A percentile compares a stretch with the other conserved stretches of the same genome.
Conservation (phyloP, 2,113 vertebrate genomes). For the Cinclus mexicanus region DNA sequence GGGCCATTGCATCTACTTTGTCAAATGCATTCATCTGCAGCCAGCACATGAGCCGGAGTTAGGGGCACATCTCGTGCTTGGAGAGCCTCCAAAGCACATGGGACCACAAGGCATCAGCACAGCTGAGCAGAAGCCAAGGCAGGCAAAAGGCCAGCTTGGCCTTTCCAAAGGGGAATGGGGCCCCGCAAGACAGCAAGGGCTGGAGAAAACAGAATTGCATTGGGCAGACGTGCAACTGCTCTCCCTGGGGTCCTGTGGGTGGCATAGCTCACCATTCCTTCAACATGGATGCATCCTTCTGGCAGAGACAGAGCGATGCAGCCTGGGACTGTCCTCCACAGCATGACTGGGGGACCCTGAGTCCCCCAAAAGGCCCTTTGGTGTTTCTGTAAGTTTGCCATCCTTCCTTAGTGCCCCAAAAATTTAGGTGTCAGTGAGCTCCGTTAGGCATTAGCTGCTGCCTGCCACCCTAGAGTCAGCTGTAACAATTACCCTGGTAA, state of each 20-base stretch:
- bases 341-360: background rate
- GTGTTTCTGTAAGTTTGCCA: background rate
- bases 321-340: fast-evolving
- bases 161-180: background rate
- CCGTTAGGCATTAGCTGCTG: background rate
- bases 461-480: background rate
- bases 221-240: background rate
- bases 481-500: background rate
- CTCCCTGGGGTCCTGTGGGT: background rate
- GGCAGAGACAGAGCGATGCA: background rate
- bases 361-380: fast-evolving
- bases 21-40: background rate
- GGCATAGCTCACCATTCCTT: background rate
- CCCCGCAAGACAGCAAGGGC: background rate
- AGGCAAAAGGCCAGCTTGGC: background rate
- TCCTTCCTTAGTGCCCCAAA: background rate
- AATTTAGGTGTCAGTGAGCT: background rate
- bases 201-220: background rate
- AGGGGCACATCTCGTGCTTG: background rate
- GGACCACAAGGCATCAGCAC: background rate
- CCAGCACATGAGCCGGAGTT: background rate
- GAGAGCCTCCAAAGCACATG: background rate
- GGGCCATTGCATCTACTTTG: background rate
- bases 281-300: background rate
- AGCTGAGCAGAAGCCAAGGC: background rate